Evolutionary conservation across 2,888 invertebrate species (phyloP).

Genomic region (Tinea pellionella): DNA sequence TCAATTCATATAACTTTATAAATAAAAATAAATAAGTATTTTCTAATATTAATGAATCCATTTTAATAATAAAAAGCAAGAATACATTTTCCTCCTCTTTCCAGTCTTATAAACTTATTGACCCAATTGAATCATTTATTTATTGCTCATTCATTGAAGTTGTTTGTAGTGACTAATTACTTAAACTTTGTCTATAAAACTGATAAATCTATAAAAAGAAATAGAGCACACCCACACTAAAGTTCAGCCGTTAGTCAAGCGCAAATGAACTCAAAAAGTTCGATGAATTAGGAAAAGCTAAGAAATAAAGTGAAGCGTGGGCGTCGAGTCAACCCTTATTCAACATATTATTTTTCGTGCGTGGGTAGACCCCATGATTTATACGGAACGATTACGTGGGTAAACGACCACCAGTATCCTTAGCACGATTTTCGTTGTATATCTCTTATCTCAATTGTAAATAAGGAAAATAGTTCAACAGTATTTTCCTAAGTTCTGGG

Average conservation of each 20-base stretch:
- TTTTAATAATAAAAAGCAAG: too few relatives aligned
- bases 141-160: background rate
- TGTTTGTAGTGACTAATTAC: background rate
- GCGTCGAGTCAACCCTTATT: background rate
- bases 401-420: background rate
- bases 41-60: too few relatives aligned
- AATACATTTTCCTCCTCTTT: background rate
- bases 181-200: background rate
- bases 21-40: too few relatives aligned
- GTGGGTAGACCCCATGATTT: slow-evolving; percentile 7
- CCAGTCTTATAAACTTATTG: background rate
- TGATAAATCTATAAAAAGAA: slow-evolving; percentile 5
- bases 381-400: slow-evolving; percentile 4
- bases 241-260: background rate
- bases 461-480: background rate
- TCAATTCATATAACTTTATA: too few relatives aligned
- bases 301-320: slow-evolving; percentile 10
- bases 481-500: background rate
- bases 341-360: slow-evolving; percentile 11
- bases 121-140: background rate
- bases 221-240: background rate
- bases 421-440: background rate
- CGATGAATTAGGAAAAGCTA: slow-evolving; percentile 7
- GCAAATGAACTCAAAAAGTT: background rate
- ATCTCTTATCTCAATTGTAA: background rate